A percentile compares a stretch with the other conserved stretches of the same genome.
phyloP scores from a whole-genome alignment of 2,888 invertebrate species.

The Pilophorus perplexus region DNA sequence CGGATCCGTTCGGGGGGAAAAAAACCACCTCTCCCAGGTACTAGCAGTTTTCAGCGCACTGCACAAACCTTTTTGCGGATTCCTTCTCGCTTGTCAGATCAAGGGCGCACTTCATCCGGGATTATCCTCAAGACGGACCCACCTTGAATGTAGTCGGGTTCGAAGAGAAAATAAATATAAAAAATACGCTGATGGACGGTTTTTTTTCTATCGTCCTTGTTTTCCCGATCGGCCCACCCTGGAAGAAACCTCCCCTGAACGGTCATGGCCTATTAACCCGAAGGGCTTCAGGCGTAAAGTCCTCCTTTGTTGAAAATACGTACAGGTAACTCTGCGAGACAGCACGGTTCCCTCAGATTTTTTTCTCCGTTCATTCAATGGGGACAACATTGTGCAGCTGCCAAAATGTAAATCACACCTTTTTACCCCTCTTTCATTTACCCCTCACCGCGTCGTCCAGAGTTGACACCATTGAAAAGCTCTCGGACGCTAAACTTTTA shows the following conservation, averaged over 20 bases:
- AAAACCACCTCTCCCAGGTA: too few relatives aligned
- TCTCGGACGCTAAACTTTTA: slow-evolving; percentile 32
- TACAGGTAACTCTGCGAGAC: slow-evolving; percentile 31
- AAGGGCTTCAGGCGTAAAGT: slow-evolving; percentile 14
- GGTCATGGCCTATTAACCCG: slow-evolving; percentile 35
- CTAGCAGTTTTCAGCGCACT: too few relatives aligned
- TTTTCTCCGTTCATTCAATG: slow-evolving; percentile 16
- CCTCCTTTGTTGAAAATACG: slow-evolving; percentile 8
- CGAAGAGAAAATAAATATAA: too few relatives aligned
- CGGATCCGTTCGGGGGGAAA: too few relatives aligned
- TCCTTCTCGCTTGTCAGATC: slow-evolving; percentile 30
- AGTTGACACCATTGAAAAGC: slow-evolving; percentile 28
- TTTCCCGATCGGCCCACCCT: slow-evolving; percentile 28
- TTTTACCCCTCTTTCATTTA: slow-evolving; percentile 31
- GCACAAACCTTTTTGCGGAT: slow-evolving; percentile 31
- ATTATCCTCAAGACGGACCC: slow-evolving; percentile 23
- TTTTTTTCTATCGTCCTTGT: too few relatives aligned
- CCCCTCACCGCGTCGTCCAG: not conserved
- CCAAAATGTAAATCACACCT: slow-evolving; percentile 39
- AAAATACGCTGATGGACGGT: too few relatives aligned
- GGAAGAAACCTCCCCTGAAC: slow-evolving; percentile 10
- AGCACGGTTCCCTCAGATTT: slow-evolving; percentile 30
- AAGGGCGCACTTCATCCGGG: slow-evolving; percentile 36
- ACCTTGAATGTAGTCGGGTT: too few relatives aligned
- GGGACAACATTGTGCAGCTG: slow-evolving; percentile 14